These are phyloP conservation scores for Amphimallon solstitiale DNA, from an alignment of 2,888 invertebrate genomes.

Conservation along the genomic window DNA sequence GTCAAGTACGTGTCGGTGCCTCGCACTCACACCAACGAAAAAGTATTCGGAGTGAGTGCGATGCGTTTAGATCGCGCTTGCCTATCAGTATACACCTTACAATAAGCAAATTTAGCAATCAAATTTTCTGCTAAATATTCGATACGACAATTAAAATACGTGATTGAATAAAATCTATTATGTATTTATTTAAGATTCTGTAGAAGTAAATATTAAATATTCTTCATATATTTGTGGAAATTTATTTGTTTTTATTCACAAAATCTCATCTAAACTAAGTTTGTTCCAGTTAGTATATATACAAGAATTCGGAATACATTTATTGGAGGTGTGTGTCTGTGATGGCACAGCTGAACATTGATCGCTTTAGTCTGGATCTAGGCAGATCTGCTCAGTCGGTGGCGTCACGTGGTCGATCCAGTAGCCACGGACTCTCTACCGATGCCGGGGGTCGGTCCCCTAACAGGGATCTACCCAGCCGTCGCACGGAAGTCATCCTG, in stretches of 20 bases:
- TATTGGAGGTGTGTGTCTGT: slow-evolving; percentile 69
- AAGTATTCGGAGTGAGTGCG: too few species aligned
- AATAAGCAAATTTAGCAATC: too few species aligned
- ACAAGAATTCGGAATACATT: neutral
- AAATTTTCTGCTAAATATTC: too few species aligned
- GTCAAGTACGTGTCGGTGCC: too few species aligned
- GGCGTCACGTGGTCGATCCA: slow-evolving; percentile 72
- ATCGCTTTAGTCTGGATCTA: slow-evolving; percentile 66
- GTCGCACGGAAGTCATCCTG: slow-evolving; percentile 67
- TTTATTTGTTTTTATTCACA: neutral
- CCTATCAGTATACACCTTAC: too few species aligned
- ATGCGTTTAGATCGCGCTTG: too few species aligned
- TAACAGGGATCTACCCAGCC: slow-evolving; percentile 50
- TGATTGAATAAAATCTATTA: too few species aligned
- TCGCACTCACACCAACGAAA: too few species aligned
- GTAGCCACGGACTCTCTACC: slow-evolving; percentile 68
- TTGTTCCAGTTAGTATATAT: slow-evolving; percentile 31
- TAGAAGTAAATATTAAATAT: slow-evolving; percentile 22
- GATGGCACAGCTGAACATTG: slow-evolving; percentile 73
- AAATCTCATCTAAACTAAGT: neutral
- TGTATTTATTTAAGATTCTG: too few species aligned
- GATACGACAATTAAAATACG: too few species aligned
- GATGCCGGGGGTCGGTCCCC: slow-evolving; percentile 62
- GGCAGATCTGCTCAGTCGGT: slow-evolving; percentile 74
- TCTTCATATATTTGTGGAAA: neutral